A percentile compares a stretch with the other conserved stretches of the same genome.
phyloP scores from a whole-genome alignment of 2,797 vertebrate genomes.

The Sphaeramia orbicularis region DNA sequence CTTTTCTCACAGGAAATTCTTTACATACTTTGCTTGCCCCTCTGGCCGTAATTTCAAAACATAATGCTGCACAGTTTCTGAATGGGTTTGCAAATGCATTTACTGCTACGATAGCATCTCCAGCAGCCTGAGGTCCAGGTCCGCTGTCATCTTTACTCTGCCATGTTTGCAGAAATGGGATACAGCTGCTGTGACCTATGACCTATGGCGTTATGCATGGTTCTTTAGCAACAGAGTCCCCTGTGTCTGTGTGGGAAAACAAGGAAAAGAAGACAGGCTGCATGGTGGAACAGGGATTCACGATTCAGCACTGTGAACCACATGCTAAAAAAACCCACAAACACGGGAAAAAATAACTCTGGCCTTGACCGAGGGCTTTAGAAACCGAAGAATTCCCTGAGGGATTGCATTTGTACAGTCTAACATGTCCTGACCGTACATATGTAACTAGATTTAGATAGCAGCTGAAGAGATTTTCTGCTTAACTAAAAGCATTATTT shows the following conservation, averaged over 20 bases:
- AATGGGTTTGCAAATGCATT: slow-evolving; percentile 31
- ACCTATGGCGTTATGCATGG: slow-evolving; percentile 53
- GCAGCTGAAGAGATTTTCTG: slow-evolving; percentile 53
- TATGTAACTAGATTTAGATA: slow-evolving; percentile 46
- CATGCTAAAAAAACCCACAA: slow-evolving; percentile 34
- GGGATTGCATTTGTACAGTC: slow-evolving; percentile 46
- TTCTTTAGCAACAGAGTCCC: slow-evolving; percentile 38
- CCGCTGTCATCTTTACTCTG: slow-evolving; percentile 61
- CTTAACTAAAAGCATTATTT: slow-evolving; percentile 61
- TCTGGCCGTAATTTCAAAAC: slow-evolving; percentile 60
- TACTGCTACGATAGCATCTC: slow-evolving; percentile 35
- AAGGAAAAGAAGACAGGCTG: slow-evolving; percentile 40
- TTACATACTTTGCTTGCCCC: slow-evolving; percentile 60
- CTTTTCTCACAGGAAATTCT: slow-evolving; percentile 67
- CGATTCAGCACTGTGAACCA: slow-evolving; percentile 33
- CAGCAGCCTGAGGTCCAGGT: slow-evolving; percentile 44
- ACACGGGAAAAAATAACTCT: slow-evolving; percentile 13
- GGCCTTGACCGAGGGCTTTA: slow-evolving; percentile 39
- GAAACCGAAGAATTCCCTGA: slow-evolving; percentile 43
- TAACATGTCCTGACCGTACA: slow-evolving; percentile 35
- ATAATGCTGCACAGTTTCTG: slow-evolving; percentile 37
- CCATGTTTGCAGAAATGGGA: slow-evolving; percentile 58
- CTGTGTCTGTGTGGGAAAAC: slow-evolving; percentile 43
- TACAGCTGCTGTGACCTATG: slow-evolving; percentile 57
- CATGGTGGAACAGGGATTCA: slow-evolving; percentile 5